Conservation (phyloP, 2,888 invertebrate species). For the Phorcus lineatus region DNA sequence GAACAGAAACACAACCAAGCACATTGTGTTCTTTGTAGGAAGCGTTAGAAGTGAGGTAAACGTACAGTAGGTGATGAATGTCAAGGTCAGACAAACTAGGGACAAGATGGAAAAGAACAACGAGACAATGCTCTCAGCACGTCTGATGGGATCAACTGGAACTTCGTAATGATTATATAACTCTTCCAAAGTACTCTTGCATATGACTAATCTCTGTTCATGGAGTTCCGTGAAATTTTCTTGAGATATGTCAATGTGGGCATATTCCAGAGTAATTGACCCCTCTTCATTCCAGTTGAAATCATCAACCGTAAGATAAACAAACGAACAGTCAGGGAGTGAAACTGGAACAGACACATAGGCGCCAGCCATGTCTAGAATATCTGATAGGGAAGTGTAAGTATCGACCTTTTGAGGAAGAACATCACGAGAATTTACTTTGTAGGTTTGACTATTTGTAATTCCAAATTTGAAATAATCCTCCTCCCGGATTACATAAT, state of each 20-base stretch:
- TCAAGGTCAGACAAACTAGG: constrained; percentile 38
- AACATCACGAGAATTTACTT: not conserved
- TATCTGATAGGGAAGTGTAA: not conserved
- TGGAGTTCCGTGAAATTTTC: not conserved
- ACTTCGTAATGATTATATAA: not conserved
- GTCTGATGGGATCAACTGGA: not conserved
- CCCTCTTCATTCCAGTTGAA: not conserved
- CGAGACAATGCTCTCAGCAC: constrained; percentile 27
- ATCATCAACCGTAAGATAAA: not conserved
- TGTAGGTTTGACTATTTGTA: not conserved
- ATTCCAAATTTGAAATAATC: not conserved
- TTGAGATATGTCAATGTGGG: not conserved
- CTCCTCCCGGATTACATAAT: not conserved
- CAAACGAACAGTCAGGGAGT: not conserved
- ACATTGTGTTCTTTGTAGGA: constrained; percentile 47
- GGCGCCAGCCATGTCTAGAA: not conserved
- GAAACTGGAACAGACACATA: not conserved
- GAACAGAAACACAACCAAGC: constrained; percentile 39
- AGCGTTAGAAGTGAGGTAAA: constrained; percentile 39
- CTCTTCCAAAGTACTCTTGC: not conserved
- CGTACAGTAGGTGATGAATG: constrained; percentile 40
- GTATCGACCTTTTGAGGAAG: not conserved
- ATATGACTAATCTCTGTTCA: not conserved
- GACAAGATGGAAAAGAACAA: constrained; percentile 36
- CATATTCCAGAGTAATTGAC: not conserved